A percentile compares a stretch with the other conserved stretches of the same genome.
Evolutionary conservation across 2,888 invertebrate genomes (phyloP).

Genomic region (Nemoura dubitans): DNA sequence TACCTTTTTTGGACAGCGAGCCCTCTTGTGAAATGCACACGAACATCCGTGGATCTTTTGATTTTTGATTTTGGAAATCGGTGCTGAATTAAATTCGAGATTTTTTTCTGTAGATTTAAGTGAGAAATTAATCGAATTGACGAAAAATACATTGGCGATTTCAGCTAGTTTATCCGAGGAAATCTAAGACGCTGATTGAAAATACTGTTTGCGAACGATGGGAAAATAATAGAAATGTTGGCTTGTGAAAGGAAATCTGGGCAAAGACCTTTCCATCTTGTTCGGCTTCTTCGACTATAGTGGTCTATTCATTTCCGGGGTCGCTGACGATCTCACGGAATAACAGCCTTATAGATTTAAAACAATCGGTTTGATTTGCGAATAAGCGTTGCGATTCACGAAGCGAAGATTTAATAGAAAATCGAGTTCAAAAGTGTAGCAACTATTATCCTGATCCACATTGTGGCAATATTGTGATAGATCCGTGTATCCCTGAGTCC

Average conservation of each 20-base stretch:
- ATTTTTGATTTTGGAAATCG: neutral
- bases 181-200: neutral
- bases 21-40: neutral
- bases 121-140: neutral
- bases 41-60: neutral
- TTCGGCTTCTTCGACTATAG: neutral
- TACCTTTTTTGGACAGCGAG: neutral
- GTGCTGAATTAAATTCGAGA: neutral
- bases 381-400: slow-evolving; percentile 38
- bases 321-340: slow-evolving; percentile 40
- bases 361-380: slow-evolving; percentile 33
- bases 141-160: neutral
- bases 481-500: slow-evolving; percentile 18
- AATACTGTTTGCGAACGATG: neutral
- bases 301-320: slow-evolving; percentile 42
- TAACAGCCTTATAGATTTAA: slow-evolving; percentile 38
- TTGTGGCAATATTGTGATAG: slow-evolving; percentile 49
- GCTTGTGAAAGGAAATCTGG: neutral
- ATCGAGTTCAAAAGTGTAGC: slow-evolving; percentile 36
- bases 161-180: neutral
- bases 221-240: neutral
- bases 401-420: slow-evolving; percentile 37
- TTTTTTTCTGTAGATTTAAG: neutral
- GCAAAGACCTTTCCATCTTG: neutral
- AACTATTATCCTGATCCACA: slow-evolving; percentile 37